Conservation (phyloP, 1,140 invertebrate species). For the Pseudomyrmex pallidus region DNA sequence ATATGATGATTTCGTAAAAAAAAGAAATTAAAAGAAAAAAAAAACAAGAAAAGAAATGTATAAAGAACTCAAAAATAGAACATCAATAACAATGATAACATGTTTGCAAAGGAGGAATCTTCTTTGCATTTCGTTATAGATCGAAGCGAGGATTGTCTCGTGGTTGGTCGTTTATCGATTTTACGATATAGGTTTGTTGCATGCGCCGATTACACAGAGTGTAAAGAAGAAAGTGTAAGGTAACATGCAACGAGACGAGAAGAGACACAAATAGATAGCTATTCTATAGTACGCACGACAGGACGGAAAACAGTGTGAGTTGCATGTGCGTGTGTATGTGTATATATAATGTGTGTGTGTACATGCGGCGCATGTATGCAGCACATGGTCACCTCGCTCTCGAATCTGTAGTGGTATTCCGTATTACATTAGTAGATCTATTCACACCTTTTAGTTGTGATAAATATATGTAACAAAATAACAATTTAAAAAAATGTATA, state of each 20-base stretch:
- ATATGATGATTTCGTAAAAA: conserved; percentile 45
- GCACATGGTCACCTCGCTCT: conserved; percentile 1
- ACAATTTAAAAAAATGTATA: conserved; percentile 10
- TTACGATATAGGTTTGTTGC: conserved; percentile 51
- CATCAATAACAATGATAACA: conserved; percentile 29
- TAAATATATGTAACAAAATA: neutral
- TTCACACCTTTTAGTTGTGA: conserved; percentile 20
- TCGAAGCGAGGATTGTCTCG: conserved; percentile 36
- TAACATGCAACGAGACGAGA: conserved; percentile 6
- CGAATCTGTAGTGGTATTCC: conserved; percentile 32
- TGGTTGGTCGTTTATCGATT: conserved; percentile 45
- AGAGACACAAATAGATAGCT: conserved; percentile 38
- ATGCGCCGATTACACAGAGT: conserved; percentile 41
- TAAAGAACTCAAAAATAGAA: conserved; percentile 2
- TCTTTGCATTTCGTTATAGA: conserved; percentile 30
- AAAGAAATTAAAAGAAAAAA: conserved; percentile 6
- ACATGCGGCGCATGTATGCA: neutral
- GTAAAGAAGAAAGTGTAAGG: conserved; percentile 26
- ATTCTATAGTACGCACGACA: conserved; percentile 9
- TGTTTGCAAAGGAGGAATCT: neutral
- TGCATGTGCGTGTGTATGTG: neutral
- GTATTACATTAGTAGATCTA: conserved; percentile 28
- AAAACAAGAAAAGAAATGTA: neutral
- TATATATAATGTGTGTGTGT: neutral
- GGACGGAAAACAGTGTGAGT: neutral